Conservation (phyloP, 37 sponge, comb jelly and placozoan species). For the Halichondria panicea region DNA sequence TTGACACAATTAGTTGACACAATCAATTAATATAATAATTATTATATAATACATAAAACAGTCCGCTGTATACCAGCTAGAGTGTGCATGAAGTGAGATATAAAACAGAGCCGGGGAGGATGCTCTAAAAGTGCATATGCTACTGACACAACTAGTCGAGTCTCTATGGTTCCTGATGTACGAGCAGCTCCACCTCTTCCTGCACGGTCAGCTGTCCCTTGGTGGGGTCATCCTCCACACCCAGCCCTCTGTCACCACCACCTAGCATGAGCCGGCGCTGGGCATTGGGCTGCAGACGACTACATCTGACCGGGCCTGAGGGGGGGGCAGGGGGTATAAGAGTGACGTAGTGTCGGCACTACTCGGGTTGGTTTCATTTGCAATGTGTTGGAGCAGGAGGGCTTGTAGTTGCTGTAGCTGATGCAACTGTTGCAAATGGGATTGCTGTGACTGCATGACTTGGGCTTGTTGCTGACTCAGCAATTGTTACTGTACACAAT, state of each 20-base stretch:
- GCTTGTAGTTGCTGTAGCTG: constrained; percentile 78
- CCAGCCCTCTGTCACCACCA: background rate
- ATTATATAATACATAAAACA: too few relatives aligned
- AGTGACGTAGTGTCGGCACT: background rate
- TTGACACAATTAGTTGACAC: too few relatives aligned
- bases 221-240: background rate
- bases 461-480: constrained; percentile 46
- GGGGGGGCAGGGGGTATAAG: background rate
- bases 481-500: constrained; percentile 68
- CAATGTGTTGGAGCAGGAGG: constrained; percentile 68
- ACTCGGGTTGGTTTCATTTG: constrained; percentile 49
- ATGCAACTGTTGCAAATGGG: constrained; percentile 49
- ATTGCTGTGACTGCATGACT: constrained; percentile 35
- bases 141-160: background rate
- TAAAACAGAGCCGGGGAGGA: background rate
- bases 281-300: constrained; percentile 17
- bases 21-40: too few relatives aligned
- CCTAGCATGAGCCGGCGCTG: constrained; percentile 8
- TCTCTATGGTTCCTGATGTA: constrained; percentile 12
- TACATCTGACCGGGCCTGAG: constrained; percentile 16
- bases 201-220: background rate
- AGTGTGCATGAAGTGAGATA: constrained; percentile 1
- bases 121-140: background rate
- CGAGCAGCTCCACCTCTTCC: constrained; percentile 14
- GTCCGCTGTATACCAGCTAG: too few relatives aligned